Evolutionary conservation across 2,797 vertebrate genomes (phyloP), one percentile per base, ranked within the genome.

Genomic region (Danio albolineatus): DNA sequence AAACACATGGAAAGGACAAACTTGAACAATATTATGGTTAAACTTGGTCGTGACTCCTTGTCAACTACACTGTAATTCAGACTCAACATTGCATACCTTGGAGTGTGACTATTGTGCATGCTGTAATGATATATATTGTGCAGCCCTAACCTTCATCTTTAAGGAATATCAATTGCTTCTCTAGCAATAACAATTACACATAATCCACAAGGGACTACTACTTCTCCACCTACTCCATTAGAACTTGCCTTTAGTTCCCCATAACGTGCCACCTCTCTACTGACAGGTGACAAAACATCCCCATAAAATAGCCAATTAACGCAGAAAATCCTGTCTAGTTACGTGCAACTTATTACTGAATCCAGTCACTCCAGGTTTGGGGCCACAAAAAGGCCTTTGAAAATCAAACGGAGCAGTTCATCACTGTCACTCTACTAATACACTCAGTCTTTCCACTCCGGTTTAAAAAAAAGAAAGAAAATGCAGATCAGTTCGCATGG

Each of bases 401-500:
- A 79, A 79, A 79, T 56, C 76, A 82, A 81, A 70, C 69, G 17
- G 51, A 64, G 78, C 82, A 76, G 77, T 86, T 84, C 65, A 85
- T 85, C 85, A 85, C 76, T 86, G 85, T 85, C 85, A 85, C 75
- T 86, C 82, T 75, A 77, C 76, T 85, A 86, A 87, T 79, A 83
- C 86, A 80, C 82, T 82, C 82, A 79, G 80, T 85, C 82, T 70
- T 70, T 72, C 53, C 48, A 72, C 41, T 65, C 46, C 6, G 64
- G 19, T 87, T 61, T 72, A 88, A 82, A 90, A 81, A 76, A 80
- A 87, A 87, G 83, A 83, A 87, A 87, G 83, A 83, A 82, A 82
- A 75, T 82, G 85, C 83, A 85, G 87, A 91, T 86, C 88, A 81
- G 92, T 94, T 94, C 88, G 93, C 92, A 94, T 93, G 89, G 93